Evolutionary conservation across 2,113 vertebrate species (phyloP), one percentile per base, ranked within the genome.

Genomic region (Scolopax mira): DNA sequence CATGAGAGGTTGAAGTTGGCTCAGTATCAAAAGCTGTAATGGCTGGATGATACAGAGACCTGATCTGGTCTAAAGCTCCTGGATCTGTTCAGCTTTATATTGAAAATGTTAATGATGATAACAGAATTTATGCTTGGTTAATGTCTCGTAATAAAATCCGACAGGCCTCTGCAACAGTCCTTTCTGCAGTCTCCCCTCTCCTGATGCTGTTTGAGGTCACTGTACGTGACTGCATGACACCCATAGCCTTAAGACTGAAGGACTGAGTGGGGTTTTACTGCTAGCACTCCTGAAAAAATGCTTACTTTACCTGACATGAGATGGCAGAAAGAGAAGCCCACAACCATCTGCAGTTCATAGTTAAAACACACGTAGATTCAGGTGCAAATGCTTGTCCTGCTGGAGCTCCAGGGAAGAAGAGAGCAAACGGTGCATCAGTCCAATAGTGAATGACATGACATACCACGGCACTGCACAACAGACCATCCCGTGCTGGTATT

Each of bases 31-130:
- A 84, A 87, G 51, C 84, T 81, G 67, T 88, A 93, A 90, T 73
- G 75, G 71, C 28, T 85, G 80, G 83, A 94, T 90, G 85, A 95
- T 83, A 79, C 72, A 83, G 57, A 94, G 67, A 35, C 57, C 72
- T 84, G 83, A 84, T 90, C 77, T 79, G 80, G 46, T 78, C 77
- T 87, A 81, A 88, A 92, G 86, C 83, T 84, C 92, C 72, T 84
- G 80, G 72, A 90, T 81, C 80, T 71, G 15, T 66, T 92, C 80
- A 84, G 89, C 69, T 89, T 79, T 92, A 70, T 79, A 52, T 11
- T 78, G 89, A 70, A 86, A 95, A 93, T 35, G 35, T 49, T 89
- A 74, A 92, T 67, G 69, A 86, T 66, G 55, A 30, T 57, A 90
- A 69, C 79, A 71, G 79, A 96, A 92, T 92, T 86, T 62, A 42